Evolutionary conservation across 2,888 invertebrate species (phyloP).

Genomic region (Labia minor): DNA sequence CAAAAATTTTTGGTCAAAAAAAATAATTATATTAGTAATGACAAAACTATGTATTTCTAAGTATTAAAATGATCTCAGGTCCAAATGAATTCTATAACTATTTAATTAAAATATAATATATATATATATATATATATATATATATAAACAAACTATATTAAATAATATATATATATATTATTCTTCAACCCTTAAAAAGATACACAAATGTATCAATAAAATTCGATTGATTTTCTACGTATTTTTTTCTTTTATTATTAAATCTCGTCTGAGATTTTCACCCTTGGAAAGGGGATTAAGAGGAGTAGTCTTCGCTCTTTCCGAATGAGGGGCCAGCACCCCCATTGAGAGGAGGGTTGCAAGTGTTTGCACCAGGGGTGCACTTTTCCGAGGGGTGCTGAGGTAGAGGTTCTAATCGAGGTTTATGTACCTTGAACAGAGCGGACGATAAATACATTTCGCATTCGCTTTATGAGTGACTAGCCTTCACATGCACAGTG

Average conservation of each 20-base stretch:
- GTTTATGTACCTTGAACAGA: constrained; percentile 13
- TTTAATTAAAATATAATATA: no score
- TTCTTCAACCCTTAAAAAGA: no score
- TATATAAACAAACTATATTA: no score
- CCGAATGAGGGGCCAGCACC: neutral
- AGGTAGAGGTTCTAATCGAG: constrained; percentile 2
- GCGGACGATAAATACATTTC: constrained; percentile 7
- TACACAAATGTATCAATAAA: constrained; percentile 4
- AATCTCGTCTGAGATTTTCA: constrained; percentile 2
- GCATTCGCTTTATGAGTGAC: constrained; percentile 13
- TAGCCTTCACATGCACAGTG: neutral
- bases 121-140: no score
- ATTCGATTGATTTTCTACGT: neutral
- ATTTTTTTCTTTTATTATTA: constrained; percentile 8
- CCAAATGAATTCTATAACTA: no score
- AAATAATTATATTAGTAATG: no score
- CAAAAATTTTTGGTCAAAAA: no score
- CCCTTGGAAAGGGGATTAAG: constrained; percentile 1
- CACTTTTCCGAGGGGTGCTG: neutral
- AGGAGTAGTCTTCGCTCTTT: constrained; percentile 2
- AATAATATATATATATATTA: no score
- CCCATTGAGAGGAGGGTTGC: neutral
- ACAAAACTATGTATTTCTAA: no score
- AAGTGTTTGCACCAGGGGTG: constrained; percentile 13
- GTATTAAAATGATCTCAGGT: no score